A percentile compares a stretch with the other conserved stretches of the same genome.
These are phyloP conservation scores for Barypeithes pellucidus DNA, from an alignment of 2,888 invertebrate species.

Conservation along the genomic window DNA sequence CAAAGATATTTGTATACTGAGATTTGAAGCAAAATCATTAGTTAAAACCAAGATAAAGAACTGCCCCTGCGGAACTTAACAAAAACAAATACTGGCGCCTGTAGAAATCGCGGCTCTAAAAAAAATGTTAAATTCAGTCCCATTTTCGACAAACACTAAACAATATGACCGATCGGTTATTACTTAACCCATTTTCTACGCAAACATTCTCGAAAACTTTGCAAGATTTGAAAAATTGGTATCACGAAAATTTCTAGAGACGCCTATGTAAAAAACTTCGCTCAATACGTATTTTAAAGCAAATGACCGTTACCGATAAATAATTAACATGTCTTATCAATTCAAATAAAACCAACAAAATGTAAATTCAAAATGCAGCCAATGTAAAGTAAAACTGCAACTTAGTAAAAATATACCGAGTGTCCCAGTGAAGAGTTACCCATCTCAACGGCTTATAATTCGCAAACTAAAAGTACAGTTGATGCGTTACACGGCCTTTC, in stretches of 20 bases:
- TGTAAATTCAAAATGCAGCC: constrained; percentile 58
- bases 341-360: constrained; percentile 58
- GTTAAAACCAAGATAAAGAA: constrained; percentile 9
- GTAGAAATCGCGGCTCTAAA: background rate
- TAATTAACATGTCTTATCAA: constrained; percentile 53
- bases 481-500: too few relatives aligned
- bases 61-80: background rate
- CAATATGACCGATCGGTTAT: too few relatives aligned
- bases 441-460: too few relatives aligned
- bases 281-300: constrained; percentile 55
- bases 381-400: constrained; percentile 58
- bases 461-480: too few relatives aligned
- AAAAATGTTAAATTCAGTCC: too few relatives aligned
- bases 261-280: background rate
- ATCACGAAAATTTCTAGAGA: background rate
- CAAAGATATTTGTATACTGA: constrained; percentile 36
- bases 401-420: constrained; percentile 53
- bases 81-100: background rate
- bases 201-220: too few relatives aligned
- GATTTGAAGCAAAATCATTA: background rate
- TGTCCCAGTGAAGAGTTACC: too few relatives aligned
- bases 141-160: too few relatives aligned
- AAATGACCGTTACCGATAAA: constrained; percentile 61
- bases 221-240: too few relatives aligned
- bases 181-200: too few relatives aligned